Base-by-base conservation (phyloP, 1,140 invertebrate genomes). In the Drosophila biarmipes region DNA sequence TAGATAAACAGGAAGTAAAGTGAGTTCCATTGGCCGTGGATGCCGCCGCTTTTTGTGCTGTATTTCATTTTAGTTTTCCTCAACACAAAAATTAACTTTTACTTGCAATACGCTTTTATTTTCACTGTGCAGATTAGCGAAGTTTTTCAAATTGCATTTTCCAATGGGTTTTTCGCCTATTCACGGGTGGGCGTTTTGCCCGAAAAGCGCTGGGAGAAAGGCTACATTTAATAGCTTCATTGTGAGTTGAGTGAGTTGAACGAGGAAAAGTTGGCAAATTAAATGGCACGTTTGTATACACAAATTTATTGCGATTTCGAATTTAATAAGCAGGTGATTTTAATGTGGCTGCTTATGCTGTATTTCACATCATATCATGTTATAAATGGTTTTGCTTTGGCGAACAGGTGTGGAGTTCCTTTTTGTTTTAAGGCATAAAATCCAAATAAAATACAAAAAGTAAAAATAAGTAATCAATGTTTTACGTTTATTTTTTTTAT, bases 1-100 rank as follows among this genome's bases (percentile, higher is more conserved):
- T 77, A 67, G 74, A 73, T 62, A 85, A 86, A 78, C 82, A 87
- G 82, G 82, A 87, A 87, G 84, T 79, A 38, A 64, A 71, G 43
- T 73, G 62, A 42, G 40, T 64, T 64, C 72, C 56, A 59, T 57
- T 63, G 57, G 53, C 46, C 37, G 56, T 71, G 67, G 46, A 51
- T 35, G 63, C 34, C 12, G 61, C 15, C 27, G 58, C 71, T 45
- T 45, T 68, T 68, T 67, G 61, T 45, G 24, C 24, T 68, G 64
- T 53, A 67, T 53, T 67, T 35, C 66, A 68, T 69, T 71, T 71
- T 11, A 69, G 49, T 71, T 71, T 48, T 56, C 38, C 38, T 34
- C 17, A 42, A 24, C 59, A 24, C 59, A 42, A 27, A 72, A 76
- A 62, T 68, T 69, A 46, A 81, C 74, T 86, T 86, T 86, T 81